A percentile compares a stretch with the other conserved stretches of the same genome.
Evolutionary conservation across 2,797 vertebrate genomes (phyloP).

Genomic region (Netta rufina): DNA sequence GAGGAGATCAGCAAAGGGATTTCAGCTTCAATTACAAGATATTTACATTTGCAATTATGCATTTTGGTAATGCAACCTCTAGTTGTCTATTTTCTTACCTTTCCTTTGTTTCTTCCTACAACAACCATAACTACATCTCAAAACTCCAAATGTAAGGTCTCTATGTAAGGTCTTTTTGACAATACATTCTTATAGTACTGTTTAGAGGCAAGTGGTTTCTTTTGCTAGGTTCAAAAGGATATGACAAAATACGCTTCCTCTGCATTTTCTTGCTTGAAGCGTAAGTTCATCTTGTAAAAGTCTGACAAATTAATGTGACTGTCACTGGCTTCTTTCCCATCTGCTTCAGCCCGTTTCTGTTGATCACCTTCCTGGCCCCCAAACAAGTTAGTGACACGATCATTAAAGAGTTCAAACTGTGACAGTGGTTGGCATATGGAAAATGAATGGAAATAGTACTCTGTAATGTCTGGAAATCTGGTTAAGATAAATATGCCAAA

Average conservation of each 20-base stretch:
- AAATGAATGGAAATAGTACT: background rate
- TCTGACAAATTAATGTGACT: background rate
- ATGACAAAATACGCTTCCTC: background rate
- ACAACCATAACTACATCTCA: background rate
- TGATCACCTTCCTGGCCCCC: background rate
- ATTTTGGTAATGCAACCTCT: background rate
- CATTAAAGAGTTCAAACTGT: background rate
- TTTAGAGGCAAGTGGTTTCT: background rate
- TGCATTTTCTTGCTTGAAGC: background rate
- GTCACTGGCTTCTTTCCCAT: background rate
- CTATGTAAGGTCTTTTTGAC: background rate
- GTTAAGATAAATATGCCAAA: background rate
- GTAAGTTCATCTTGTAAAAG: background rate
- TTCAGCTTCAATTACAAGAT: background rate
- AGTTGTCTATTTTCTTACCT: background rate
- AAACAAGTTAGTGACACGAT: background rate
- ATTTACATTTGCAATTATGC: background rate
- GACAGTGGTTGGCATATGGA: background rate
- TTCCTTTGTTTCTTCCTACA: background rate
- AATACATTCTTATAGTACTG: background rate
- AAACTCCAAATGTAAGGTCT: background rate
- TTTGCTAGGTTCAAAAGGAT: background rate
- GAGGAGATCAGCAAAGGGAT: conserved; percentile 23
- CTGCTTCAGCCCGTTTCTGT: background rate
- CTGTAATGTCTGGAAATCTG: background rate